phyloP scores from a whole-genome alignment of 2,888 invertebrate genomes.

The Plagodis pulveraria region DNA sequence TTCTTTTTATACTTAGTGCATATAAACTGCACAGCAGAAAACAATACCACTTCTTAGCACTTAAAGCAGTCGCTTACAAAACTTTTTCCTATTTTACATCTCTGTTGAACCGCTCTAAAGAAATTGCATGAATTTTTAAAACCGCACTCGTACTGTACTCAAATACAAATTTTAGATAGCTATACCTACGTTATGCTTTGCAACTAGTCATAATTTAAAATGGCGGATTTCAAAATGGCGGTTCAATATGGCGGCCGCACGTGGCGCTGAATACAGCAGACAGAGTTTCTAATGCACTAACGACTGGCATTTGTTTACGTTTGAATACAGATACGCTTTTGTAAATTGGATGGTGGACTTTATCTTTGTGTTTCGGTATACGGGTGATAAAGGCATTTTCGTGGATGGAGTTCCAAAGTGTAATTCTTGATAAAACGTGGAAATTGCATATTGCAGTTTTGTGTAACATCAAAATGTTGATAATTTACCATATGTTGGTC shows the following conservation, averaged over 20 bases:
- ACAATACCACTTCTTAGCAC: neutral
- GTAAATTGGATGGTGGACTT: slow-evolving; percentile 21
- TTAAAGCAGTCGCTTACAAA: slow-evolving; percentile 1
- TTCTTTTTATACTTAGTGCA: no score
- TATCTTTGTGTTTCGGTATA: slow-evolving; percentile 20
- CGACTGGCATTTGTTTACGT: slow-evolving; percentile 32
- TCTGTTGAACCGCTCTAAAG: slow-evolving; percentile 14
- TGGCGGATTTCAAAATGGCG: slow-evolving; percentile 9
- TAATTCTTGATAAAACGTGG: neutral
- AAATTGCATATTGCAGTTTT: no score
- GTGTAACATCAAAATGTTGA: no score
- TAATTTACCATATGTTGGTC: no score
- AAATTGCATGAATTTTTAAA: slow-evolving; percentile 28
- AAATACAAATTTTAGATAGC: slow-evolving; percentile 12
- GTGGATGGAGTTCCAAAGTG: neutral
- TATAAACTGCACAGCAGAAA: no score
- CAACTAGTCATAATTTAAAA: slow-evolving; percentile 14
- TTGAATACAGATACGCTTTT: slow-evolving; percentile 26
- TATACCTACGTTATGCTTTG: slow-evolving; percentile 15
- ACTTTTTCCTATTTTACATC: slow-evolving; percentile 13
- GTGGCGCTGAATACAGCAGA: slow-evolving; percentile 29
- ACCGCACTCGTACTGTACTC: slow-evolving; percentile 4
- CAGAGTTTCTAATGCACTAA: slow-evolving; percentile 33
- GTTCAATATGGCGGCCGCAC: slow-evolving; percentile 20
- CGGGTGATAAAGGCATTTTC: slow-evolving; percentile 3